These are phyloP conservation scores for Phenacoccus solenopsis DNA, from an alignment of 1,140 invertebrate species.

Conservation along the genomic window DNA sequence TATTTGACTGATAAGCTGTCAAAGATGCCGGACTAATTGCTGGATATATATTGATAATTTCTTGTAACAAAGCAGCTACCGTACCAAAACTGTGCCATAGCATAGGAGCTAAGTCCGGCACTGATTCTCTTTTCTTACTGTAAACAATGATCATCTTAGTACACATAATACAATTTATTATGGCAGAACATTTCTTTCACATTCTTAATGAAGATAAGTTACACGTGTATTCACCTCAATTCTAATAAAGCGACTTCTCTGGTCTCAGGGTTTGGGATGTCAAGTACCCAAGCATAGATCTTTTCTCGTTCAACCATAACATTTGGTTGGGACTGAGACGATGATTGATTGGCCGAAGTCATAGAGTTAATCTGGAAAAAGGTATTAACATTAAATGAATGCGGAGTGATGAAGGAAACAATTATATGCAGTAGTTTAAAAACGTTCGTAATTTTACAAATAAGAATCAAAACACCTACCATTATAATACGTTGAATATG, in stretches of 20 bases:
- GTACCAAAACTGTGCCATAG: constrained; percentile 98
- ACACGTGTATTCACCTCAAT: constrained; percentile 56
- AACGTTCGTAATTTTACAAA: too few species aligned
- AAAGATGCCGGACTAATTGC: constrained; percentile 93
- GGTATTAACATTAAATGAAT: not conserved
- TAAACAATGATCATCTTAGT: constrained; percentile 24
- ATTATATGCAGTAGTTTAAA: not conserved
- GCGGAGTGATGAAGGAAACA: too few species aligned
- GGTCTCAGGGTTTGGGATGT: constrained; percentile 86
- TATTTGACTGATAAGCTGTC: constrained; percentile 84
- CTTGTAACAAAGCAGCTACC: constrained; percentile 86
- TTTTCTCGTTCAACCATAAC: constrained; percentile 51
- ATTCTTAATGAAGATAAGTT: not conserved
- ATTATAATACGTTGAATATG: not conserved
- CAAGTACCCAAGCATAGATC: constrained; percentile 88
- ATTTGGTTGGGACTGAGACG: not conserved
- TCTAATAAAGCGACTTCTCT: constrained; percentile 91
- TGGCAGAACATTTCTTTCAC: not conserved
- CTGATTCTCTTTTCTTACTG: constrained; percentile 94
- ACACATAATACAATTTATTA: not conserved
- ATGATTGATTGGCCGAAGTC: not conserved
- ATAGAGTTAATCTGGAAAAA: not conserved
- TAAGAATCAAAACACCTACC: not conserved
- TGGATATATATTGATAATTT: constrained; percentile 93
- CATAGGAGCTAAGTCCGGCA: constrained; percentile 92